Evolutionary conservation across 2,888 invertebrate genomes (phyloP).

Genomic region (Cryptosula pallasiana): DNA sequence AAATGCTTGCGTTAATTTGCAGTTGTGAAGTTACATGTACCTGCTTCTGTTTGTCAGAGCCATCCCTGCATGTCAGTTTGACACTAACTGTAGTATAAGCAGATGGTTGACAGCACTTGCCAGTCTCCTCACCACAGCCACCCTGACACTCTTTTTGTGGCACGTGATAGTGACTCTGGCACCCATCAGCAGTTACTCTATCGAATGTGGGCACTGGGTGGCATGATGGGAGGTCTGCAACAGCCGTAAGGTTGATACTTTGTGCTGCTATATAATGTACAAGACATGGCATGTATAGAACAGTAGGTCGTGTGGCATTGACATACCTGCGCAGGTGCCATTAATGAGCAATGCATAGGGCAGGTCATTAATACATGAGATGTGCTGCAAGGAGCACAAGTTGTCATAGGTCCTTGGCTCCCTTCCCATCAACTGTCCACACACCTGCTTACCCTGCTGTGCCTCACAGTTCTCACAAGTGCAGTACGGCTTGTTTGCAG

Average conservation of each 20-base stretch:
- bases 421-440: background rate
- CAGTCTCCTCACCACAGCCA: background rate
- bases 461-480: background rate
- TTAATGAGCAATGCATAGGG: background rate
- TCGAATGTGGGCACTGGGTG: background rate
- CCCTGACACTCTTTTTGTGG: background rate
- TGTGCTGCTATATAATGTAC: no score
- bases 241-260: no score
- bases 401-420: background rate
- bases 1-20: no score
- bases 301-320: no score
- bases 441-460: background rate
- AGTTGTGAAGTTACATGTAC: no score
- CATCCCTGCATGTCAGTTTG: background rate
- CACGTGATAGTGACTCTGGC: slow-evolving; percentile 12
- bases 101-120: background rate
- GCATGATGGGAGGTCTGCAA: background rate
- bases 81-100: background rate
- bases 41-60: no score
- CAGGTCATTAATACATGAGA: background rate
- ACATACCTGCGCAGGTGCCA: background rate
- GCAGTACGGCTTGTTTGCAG: background rate
- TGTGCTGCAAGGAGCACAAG: background rate
- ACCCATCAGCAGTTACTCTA: background rate
- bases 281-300: no score